These are phyloP conservation scores for Albula goreensis DNA, from an alignment of 2,113 vertebrate species.

Conservation along the genomic window DNA sequence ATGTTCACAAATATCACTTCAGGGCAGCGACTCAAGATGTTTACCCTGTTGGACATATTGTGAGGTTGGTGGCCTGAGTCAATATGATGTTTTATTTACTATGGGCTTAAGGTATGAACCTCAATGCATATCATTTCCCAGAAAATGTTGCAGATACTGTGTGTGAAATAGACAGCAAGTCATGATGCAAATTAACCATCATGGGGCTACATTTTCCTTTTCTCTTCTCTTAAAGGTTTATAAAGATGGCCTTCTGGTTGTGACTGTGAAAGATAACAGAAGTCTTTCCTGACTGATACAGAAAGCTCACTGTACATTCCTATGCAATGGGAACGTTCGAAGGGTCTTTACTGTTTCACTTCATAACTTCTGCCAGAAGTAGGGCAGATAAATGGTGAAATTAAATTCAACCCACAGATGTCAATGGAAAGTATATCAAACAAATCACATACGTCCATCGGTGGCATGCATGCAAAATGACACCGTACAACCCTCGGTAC, in stretches of 20 bases:
- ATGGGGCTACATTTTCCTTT: not conserved
- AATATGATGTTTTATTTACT: not conserved
- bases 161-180: not conserved
- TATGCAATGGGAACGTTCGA: not conserved
- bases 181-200: not conserved
- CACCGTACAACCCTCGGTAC: too few relatives aligned
- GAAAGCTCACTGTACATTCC: not conserved
- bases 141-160: not conserved
- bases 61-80: not conserved
- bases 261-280: not conserved
- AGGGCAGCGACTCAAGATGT: conserved; percentile 10
- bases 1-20: conserved; percentile 25
- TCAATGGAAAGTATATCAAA: too few relatives aligned
- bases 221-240: not conserved
- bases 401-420: not conserved
- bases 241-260: not conserved
- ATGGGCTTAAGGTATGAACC: not conserved
- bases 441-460: too few relatives aligned
- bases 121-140: not conserved
- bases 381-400: not conserved
- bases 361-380: too few relatives aligned
- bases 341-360: not conserved
- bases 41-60: conserved; percentile 4
- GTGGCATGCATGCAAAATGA: too few relatives aligned
- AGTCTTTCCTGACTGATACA: not conserved